These are phyloP conservation scores for Callorhinus ursinus DNA, from an alignment of 2,113 vertebrate species.

Conservation along the genomic window DNA sequence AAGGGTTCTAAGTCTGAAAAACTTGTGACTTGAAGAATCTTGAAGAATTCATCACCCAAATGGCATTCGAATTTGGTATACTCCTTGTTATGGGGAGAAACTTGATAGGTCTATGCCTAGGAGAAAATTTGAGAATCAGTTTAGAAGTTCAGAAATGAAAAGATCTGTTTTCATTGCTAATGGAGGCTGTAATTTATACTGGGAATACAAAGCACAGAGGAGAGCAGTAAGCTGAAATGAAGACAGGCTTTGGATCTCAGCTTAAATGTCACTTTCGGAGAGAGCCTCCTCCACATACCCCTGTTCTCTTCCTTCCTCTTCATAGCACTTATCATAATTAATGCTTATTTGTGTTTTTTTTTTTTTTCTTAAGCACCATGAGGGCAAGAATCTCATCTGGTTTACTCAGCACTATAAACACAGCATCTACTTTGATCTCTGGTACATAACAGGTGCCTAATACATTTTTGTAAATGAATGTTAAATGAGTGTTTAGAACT, in stretches of 20 bases:
- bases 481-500: neutral
- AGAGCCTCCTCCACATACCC: neutral
- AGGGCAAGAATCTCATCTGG: neutral
- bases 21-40: neutral
- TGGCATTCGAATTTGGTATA: neutral
- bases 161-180: neutral
- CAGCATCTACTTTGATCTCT: neutral
- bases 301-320: neutral
- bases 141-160: neutral
- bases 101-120: neutral
- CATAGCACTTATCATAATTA: neutral
- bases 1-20: neutral
- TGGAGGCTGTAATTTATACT: neutral
- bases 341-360: neutral
- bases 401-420: neutral
- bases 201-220: neutral
- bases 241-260: neutral
- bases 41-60: constrained; percentile 7
- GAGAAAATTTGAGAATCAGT: constrained; percentile 4
- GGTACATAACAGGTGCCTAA: neutral
- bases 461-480: neutral
- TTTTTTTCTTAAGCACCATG: neutral
- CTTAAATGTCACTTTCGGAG: neutral
- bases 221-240: neutral
- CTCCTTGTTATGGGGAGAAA: neutral